These are phyloP conservation scores for Circaetus gallicus DNA, from an alignment of 2,113 vertebrate species.

Conservation along the genomic window DNA sequence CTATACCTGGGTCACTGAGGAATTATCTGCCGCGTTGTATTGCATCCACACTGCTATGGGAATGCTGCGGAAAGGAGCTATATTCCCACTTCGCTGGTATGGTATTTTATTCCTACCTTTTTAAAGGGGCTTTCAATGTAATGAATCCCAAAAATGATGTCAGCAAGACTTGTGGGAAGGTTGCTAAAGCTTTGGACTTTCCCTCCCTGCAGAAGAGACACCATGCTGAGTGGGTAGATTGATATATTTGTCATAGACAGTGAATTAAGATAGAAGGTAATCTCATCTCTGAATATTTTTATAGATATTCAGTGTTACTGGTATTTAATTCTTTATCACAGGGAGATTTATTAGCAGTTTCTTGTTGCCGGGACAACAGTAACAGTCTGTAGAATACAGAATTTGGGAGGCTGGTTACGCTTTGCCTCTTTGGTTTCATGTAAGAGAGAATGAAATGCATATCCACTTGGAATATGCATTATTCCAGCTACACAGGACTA, in stretches of 20 bases:
- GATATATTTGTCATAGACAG: not conserved
- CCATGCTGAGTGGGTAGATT: not conserved
- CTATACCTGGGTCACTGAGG: not conserved
- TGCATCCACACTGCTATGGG: rapidly evolving
- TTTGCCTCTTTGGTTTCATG: not conserved
- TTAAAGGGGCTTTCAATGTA: not conserved
- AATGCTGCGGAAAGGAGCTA: not conserved
- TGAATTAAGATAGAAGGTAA: not conserved
- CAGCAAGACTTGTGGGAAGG: not conserved
- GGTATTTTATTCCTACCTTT: not conserved
- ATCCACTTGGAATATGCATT: not conserved
- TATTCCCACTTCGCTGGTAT: not conserved
- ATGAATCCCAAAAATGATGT: not conserved
- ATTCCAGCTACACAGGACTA: not conserved
- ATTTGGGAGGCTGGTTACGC: not conserved
- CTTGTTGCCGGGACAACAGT: not conserved
- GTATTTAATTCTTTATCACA: not conserved
- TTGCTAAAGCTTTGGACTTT: not conserved
- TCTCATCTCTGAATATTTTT: not conserved
- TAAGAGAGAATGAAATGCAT: not conserved
- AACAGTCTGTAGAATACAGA: not conserved
- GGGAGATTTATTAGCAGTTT: not conserved
- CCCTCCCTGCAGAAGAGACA: not conserved
- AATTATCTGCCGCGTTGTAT: not conserved
- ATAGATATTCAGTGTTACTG: not conserved